Conservation (phyloP, 2,888 invertebrate species). For the Caenorhabditis virilis region DNA sequence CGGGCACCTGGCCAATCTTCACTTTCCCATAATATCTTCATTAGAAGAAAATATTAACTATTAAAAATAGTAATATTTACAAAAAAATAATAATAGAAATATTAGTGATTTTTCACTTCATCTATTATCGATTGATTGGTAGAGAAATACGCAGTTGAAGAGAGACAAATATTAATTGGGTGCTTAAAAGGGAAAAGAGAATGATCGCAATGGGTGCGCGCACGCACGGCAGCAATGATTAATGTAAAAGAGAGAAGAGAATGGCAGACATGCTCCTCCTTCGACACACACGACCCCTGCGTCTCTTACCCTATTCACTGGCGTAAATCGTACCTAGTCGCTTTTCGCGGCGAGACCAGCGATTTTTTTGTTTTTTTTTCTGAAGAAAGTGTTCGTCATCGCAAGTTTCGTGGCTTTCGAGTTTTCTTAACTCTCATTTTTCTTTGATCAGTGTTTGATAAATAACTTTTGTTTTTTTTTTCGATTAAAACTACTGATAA, state of each 20-base stretch:
- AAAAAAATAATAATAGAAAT: too few species aligned
- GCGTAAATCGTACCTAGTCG: too few species aligned
- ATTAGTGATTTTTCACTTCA: too few species aligned
- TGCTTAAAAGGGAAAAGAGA: constrained; percentile 7
- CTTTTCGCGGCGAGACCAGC: not conserved
- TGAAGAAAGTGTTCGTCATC: not conserved
- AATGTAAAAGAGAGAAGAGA: not conserved
- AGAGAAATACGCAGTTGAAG: too few species aligned
- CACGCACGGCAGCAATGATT: too few species aligned
- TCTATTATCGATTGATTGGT: constrained; percentile 7
- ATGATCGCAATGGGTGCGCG: too few species aligned
- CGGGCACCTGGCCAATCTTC: constrained; percentile 63
- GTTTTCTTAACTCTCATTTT: not conserved
- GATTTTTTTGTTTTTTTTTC: not conserved
- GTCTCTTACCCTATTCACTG: not conserved
- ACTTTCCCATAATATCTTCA: constrained; percentile 65
- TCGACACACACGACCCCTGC: not conserved
- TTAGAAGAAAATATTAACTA: constrained; percentile 6
- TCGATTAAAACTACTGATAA: not conserved
- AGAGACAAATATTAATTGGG: too few species aligned
- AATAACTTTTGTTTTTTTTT: not conserved
- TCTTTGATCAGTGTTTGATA: not conserved
- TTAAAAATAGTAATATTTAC: too few species aligned
- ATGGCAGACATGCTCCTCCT: constrained; percentile 3
- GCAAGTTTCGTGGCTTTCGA: not conserved